Base-by-base conservation (phyloP, 2,888 invertebrate species). In the Sinhomidia bicolor region DNA sequence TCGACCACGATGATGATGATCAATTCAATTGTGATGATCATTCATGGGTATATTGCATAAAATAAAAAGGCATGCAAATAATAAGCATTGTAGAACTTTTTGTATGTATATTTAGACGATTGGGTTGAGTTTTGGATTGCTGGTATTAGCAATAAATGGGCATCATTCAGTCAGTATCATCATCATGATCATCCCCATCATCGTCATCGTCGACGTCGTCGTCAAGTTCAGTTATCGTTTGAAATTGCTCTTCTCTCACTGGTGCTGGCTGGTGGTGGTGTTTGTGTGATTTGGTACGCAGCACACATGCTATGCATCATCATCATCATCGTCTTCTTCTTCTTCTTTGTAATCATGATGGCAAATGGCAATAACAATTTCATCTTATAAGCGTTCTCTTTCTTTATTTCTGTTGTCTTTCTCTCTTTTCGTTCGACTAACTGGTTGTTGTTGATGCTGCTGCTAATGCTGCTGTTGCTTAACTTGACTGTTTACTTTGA, bases 11-110 rank as follows among this genome's bases (percentile, higher is more conserved):
- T 44, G 23, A 71, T 44, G 71, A 71, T 41, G 44, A 44, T 44
- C 71, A 71, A 71, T 71, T 71, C 71, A 71, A 71, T 71, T 71
- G 71, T 71, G 17, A 54, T 54, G 17, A 60, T 60, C 60, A 26
- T 60, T 60, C 60, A 60, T 65, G 29, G 65, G 65, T 29, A 65
- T 60, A 65, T 60, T 29, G 65, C 65, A 65, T 65, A n/a, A 60
- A 26, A 60, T 23, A 65, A n/a, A 32, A 41, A 71, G 17, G 41
- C 20, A 9, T 17, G 17, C 5, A n/a, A n/a, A n/a, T n/a, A n/a
- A n/a, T 54, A 14, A 17, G 51, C 17, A 4, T 47, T 17, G 51
- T 54, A 54, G 3, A 17, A 12, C 4, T 9, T 7, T n/a, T 14
- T 20, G 12, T 12, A 23, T 71, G n/a, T n/a, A 44, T 71, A 44